Base-by-base conservation (phyloP, 2,797 vertebrate species). In the Phalloptychus januarius region DNA sequence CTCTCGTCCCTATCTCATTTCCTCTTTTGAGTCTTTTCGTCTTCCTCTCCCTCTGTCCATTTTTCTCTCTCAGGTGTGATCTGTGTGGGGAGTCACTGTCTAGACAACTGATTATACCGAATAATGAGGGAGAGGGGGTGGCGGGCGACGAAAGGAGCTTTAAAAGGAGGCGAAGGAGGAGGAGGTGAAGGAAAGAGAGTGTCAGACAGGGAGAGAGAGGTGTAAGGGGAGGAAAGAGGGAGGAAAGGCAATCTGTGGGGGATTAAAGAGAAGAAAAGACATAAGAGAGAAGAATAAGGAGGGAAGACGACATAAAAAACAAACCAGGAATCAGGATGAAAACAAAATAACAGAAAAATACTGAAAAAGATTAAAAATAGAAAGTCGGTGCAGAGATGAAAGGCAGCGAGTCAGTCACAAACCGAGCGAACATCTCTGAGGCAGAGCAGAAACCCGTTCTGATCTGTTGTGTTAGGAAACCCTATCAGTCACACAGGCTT, bases 101-200 rank as follows among this genome's bases (percentile, higher is more conserved):
- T 92, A 93, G 92, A 93, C 92, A 87, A 87, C 88, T 82, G 90
- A 92, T 93, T 92, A 93, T 87, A 86, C 81, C 42, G 71, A 93
- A 87, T 92, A 92, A 93, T 92, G 90, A 92, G 84, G 69, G 72
- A 74, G 74, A 52, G 74, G 70, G 79, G 28, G 73, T 61, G 78
- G 58, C 52, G 28, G 72, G 61, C 80, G 23, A 72, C 77, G 84
- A 78, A 20, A 31, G 72, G 80, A 71, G 83, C 78, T 77, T 83
- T 77, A 86, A 83, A 78, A 69, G 56, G 74, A 81, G 71, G 52
- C 25, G 65, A 71, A 79, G 63, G 77, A 71, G 73, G 79, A 79
- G 76, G 81, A 77, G 71, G 83, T 48, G 83, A 76, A 72, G 75
- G 70, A 67, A 71, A 74, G 70, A 83, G 83, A 82, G 82, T 85